Conservation (phyloP, 2,888 invertebrate genomes). For the Drosophila crucigera region DNA sequence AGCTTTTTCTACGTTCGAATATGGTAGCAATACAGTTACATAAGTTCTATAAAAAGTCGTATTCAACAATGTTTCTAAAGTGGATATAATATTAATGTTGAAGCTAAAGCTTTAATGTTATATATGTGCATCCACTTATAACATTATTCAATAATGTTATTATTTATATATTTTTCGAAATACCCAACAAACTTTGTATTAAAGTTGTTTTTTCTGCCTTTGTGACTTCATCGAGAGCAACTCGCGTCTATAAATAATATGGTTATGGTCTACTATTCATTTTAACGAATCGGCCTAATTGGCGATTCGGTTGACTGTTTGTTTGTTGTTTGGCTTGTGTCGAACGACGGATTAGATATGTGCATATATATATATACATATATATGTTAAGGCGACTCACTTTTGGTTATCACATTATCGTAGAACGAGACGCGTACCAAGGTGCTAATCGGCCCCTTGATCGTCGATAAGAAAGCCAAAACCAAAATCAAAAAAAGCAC, state of each 20-base stretch:
- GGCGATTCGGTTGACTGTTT: constrained; percentile 14
- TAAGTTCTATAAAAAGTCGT: not conserved
- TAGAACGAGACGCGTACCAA: constrained; percentile 10
- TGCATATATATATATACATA: not conserved
- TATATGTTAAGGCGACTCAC: constrained; percentile 1
- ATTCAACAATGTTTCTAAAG: not conserved
- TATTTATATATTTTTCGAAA: not conserved
- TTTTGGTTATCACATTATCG: constrained; percentile 8
- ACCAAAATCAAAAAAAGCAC: constrained; percentile 23
- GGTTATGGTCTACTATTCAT: not conserved
- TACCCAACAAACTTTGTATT: not conserved
- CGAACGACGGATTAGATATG: constrained; percentile 13
- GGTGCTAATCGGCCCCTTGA: constrained; percentile 56
- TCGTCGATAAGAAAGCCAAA: constrained; percentile 36
- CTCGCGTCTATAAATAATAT: not conserved
- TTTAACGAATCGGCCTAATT: constrained; percentile 28
- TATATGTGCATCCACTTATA: not conserved
- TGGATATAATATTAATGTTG: not conserved
- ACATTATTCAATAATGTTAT: not conserved
- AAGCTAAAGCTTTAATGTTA: not conserved
- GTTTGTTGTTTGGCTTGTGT: constrained; percentile 20
- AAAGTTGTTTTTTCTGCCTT: not conserved
- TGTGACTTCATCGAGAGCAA: not conserved
- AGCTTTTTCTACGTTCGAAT: not conserved
- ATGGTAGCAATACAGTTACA: not conserved